Conservation (phyloP, 1,140 invertebrate genomes). For the Diuraphis noxia region DNA sequence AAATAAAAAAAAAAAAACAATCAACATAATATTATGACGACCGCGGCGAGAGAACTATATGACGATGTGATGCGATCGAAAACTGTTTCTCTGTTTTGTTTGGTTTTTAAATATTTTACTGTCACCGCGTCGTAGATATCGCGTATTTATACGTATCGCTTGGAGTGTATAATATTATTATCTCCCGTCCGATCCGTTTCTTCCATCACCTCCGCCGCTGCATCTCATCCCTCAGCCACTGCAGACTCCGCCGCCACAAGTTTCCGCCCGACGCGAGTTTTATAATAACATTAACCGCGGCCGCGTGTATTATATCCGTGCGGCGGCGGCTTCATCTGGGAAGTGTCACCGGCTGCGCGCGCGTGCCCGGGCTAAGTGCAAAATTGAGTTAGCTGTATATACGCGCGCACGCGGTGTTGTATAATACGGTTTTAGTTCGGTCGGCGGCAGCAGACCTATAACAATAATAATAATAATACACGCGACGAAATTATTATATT, state of each 20-base stretch:
- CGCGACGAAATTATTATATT: constrained; percentile 13
- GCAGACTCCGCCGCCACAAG: background rate
- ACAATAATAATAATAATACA: background rate
- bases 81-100: background rate
- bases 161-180: no score
- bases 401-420: background rate
- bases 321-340: constrained; percentile 1
- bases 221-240: background rate
- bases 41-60: background rate
- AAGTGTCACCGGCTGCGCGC: constrained; percentile 29
- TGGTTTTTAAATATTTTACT: background rate
- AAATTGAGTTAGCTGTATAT: constrained; percentile 55
- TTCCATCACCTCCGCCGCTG: background rate
- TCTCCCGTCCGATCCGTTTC: background rate
- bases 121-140: background rate
- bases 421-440: constrained; percentile 16
- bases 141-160: background rate
- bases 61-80: background rate
- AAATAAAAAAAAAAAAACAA: background rate
- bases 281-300: constrained; percentile 52
- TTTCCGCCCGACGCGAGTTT: constrained; percentile 18
- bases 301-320: background rate
- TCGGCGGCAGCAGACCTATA: background rate
- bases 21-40: no score
- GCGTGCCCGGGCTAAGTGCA: constrained; percentile 54